phyloP scores from a whole-genome alignment of 2,888 invertebrate genomes.

The Hipparchia semele region DNA sequence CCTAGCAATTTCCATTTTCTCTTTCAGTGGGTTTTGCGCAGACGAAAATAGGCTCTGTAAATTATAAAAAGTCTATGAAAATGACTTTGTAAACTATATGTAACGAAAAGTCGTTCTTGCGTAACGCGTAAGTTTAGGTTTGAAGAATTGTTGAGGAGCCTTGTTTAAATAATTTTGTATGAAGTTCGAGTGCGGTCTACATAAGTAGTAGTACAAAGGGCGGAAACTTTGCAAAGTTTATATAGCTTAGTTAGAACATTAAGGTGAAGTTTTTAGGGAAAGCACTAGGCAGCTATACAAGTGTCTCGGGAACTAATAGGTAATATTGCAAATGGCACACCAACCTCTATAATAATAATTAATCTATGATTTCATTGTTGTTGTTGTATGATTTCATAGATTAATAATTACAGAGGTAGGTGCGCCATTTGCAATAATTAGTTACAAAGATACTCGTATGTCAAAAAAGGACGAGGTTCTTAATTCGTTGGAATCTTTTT shows the following conservation, averaged over 20 bases:
- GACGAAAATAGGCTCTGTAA: conserved; percentile 44
- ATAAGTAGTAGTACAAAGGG: conserved; percentile 55
- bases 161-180: conserved; percentile 77
- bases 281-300: background rate
- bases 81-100: conserved; percentile 26
- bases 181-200: conserved; percentile 72
- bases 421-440: no score
- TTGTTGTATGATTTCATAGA: no score
- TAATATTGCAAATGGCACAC: no score
- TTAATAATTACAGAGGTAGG: no score
- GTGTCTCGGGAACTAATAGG: no score
- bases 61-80: conserved; percentile 43
- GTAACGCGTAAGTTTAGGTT: conserved; percentile 41
- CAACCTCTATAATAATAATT: no score
- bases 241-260: conserved; percentile 2
- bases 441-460: no score
- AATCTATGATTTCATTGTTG: no score
- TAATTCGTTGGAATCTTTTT: no score
- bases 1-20: conserved; percentile 52
- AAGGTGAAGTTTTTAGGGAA: background rate
- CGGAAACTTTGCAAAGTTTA: conserved; percentile 53
- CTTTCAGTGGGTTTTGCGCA: conserved; percentile 40
- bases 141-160: conserved; percentile 48
- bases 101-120: conserved; percentile 52
- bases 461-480: no score